phyloP scores from a whole-genome alignment of 2,888 invertebrate species.

The Lasioglossum morio region DNA sequence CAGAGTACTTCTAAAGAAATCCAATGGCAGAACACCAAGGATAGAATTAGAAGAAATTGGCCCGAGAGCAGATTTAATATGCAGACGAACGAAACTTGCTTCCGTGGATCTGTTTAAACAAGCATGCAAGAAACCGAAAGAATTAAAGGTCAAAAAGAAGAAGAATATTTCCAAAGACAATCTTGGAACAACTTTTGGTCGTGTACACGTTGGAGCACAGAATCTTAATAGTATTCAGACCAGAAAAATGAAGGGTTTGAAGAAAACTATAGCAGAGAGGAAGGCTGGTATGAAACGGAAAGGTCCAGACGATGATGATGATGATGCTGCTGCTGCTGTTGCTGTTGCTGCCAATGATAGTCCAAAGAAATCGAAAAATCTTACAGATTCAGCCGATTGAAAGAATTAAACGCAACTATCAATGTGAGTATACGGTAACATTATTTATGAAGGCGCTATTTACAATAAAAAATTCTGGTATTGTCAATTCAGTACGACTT shows the following conservation, averaged over 20 bases:
- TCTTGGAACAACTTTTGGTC: slow-evolving; percentile 95
- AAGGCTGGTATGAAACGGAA: slow-evolving; percentile 87
- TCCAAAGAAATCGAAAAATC: slow-evolving; percentile 66
- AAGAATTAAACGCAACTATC: neutral
- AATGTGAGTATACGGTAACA: slow-evolving; percentile 18
- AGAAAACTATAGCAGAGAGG: slow-evolving; percentile 90
- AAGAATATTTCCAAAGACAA: slow-evolving; percentile 96
- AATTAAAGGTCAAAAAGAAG: slow-evolving; percentile 91
- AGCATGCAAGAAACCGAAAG: slow-evolving; percentile 92
- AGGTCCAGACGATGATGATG: slow-evolving; percentile 82
- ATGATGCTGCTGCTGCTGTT: no score
- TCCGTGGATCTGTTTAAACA: slow-evolving; percentile 95
- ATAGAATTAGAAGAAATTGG: slow-evolving; percentile 98
- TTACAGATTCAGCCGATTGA: slow-evolving; percentile 49
- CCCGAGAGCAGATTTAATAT: slow-evolving; percentile 94
- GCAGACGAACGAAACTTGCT: slow-evolving; percentile 95
- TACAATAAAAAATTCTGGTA: slow-evolving; percentile 21
- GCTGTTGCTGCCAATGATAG: slow-evolving; percentile 68
- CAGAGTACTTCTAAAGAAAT: slow-evolving; percentile 95
- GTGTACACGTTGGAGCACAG: slow-evolving; percentile 97
- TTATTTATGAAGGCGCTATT: slow-evolving; percentile 27
- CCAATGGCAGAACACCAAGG: slow-evolving; percentile 94
- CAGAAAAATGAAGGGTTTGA: slow-evolving; percentile 95
- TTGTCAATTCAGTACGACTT: slow-evolving; percentile 42
- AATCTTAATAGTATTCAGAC: slow-evolving; percentile 94